Evolutionary conservation across 92 coral and sea anemone genomes (phyloP).

Genomic region (Phymanthus crucifer): DNA sequence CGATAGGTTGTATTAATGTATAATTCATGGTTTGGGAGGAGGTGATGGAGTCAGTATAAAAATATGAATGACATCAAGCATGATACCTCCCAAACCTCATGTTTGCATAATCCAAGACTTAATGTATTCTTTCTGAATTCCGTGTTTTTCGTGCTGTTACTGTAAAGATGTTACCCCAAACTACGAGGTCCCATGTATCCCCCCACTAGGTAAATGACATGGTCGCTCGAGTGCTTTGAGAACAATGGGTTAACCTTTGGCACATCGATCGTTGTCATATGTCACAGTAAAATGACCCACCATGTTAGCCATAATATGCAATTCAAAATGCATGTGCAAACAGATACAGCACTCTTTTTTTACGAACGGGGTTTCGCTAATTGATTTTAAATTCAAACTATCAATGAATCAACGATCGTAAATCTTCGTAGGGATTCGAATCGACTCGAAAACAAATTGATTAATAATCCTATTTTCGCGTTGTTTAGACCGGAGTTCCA

Average conservation of each 20-base stretch:
- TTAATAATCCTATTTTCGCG: background rate
- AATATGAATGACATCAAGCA: too few relatives aligned
- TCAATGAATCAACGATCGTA: background rate
- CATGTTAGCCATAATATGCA: background rate
- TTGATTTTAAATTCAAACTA: background rate
- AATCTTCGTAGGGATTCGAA: background rate
- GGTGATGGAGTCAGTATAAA: too few relatives aligned
- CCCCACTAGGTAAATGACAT: background rate
- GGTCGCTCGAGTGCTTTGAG: background rate
- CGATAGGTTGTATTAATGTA: too few relatives aligned
- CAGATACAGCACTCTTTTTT: background rate
- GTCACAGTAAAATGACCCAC: background rate
- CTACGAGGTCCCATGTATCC: background rate
- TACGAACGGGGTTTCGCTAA: background rate
- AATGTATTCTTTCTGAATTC: too few relatives aligned
- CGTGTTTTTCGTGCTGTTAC: too few relatives aligned
- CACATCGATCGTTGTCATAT: background rate
- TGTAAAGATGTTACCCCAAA: background rate
- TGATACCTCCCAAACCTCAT: too few relatives aligned
- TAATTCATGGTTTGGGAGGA: too few relatives aligned
- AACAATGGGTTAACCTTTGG: background rate
- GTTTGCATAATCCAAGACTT: too few relatives aligned
- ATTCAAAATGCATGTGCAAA: background rate
- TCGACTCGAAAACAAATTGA: too few relatives aligned
- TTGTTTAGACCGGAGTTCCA: constrained; percentile 33